Conservation (phyloP, 2,113 vertebrate genomes). For the Tyrannus savana region DNA sequence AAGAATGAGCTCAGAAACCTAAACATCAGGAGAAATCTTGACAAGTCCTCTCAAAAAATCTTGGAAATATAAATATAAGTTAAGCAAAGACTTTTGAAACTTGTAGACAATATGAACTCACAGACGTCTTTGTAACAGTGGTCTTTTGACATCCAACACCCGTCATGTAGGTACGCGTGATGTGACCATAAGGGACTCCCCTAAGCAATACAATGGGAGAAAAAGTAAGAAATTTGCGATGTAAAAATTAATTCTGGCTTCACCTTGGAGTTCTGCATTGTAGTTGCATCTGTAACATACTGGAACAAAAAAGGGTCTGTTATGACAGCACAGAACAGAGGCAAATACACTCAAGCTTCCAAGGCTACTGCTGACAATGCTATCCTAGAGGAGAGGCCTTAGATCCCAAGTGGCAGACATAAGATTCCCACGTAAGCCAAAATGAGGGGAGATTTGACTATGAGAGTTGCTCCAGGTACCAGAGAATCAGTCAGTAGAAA, state of each 20-base stretch:
- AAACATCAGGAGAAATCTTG: neutral
- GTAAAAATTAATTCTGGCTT: neutral
- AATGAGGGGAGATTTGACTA: neutral
- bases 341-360: neutral
- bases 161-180: rapidly evolving
- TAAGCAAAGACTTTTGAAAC: neutral
- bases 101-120: neutral
- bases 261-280: neutral
- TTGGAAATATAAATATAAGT: neutral
- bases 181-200: neutral
- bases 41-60: neutral
- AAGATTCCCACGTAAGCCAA: neutral
- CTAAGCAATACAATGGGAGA: neutral
- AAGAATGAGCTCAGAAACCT: neutral
- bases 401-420: neutral
- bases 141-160: neutral
- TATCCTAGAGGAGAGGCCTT: neutral
- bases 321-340: neutral
- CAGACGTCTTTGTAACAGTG: neutral
- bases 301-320: neutral
- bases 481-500: neutral
- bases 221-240: neutral
- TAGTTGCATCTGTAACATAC: neutral
- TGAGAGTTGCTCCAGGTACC: neutral
- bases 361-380: neutral